A percentile compares a stretch with the other conserved stretches of the same genome.
These are phyloP conservation scores for Miniopterus natalensis DNA, from an alignment of 2,113 vertebrate genomes.

Conservation along the genomic window DNA sequence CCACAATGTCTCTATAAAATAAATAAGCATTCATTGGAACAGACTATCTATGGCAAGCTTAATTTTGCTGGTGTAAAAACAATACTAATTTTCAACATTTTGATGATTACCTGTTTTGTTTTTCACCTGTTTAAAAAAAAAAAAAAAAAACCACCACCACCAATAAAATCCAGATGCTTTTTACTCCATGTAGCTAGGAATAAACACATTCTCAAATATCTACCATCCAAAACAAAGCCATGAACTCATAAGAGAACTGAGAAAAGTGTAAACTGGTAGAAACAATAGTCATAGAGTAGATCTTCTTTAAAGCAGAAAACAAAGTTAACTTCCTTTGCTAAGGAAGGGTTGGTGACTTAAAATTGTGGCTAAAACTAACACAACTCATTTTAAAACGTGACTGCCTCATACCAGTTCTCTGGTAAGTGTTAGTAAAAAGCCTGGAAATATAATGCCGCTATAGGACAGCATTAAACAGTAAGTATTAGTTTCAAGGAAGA, in stretches of 20 bases:
- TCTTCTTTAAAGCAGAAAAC: background rate
- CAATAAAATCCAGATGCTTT: background rate
- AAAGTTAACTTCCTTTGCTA: background rate
- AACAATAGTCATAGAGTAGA: fast-evolving
- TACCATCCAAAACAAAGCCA: background rate
- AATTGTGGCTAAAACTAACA: background rate
- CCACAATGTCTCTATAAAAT: constrained; percentile 40
- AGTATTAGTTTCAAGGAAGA: background rate
- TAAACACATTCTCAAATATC: background rate
- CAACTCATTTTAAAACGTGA: background rate
- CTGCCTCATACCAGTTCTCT: background rate
- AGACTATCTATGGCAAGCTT: background rate
- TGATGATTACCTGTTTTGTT: background rate
- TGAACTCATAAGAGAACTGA: background rate
- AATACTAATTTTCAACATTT: background rate
- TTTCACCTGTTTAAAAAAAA: background rate
- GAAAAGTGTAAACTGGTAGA: background rate
- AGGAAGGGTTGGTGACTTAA: background rate
- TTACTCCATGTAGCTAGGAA: background rate
- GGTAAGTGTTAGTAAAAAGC: background rate
- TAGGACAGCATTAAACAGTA: background rate
- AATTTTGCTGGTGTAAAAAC: background rate
- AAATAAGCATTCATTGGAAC: constrained; percentile 41
- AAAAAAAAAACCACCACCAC: too few relatives aligned
- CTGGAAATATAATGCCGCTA: background rate